Evolutionary conservation across 2,888 invertebrate species (phyloP).

Genomic region (Drosophila paracracens): DNA sequence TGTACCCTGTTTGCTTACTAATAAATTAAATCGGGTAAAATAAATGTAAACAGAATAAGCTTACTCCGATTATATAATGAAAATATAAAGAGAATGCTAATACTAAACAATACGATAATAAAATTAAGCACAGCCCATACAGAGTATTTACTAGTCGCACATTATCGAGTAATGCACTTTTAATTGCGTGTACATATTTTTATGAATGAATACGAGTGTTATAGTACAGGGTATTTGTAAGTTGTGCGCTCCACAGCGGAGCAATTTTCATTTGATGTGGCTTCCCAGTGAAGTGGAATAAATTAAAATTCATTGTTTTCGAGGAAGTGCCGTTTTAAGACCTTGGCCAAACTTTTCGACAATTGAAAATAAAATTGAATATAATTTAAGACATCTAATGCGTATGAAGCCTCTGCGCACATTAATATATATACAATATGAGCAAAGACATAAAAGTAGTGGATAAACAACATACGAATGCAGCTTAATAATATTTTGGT

Average conservation of each 20-base stretch:
- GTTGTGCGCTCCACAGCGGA: neutral
- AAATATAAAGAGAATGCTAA: neutral
- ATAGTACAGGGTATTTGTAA: slow-evolving; percentile 4
- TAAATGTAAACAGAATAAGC: neutral
- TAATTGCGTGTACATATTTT: neutral
- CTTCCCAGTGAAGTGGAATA: slow-evolving; percentile 49
- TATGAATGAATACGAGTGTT: neutral
- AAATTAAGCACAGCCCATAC: neutral
- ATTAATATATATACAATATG: slow-evolving; percentile 12
- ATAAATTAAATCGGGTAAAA: neutral
- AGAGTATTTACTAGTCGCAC: neutral
- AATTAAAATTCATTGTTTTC: slow-evolving; percentile 52
- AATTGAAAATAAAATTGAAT: slow-evolving; percentile 40
- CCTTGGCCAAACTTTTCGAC: slow-evolving; percentile 41
- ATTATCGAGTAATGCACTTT: neutral
- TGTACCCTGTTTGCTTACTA: slow-evolving; percentile 1
- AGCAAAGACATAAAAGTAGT: slow-evolving; percentile 22
- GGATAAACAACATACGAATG: slow-evolving; percentile 1
- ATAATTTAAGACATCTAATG: slow-evolving; percentile 30
- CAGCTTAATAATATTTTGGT: slow-evolving; percentile 3
- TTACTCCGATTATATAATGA: neutral
- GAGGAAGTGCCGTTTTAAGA: slow-evolving; percentile 41
- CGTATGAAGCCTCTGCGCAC: slow-evolving; percentile 1
- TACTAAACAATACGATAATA: no score
- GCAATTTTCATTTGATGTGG: slow-evolving; percentile 8